Conservation (phyloP, 2,888 invertebrate species). For the Leptopterna dolabrata region DNA sequence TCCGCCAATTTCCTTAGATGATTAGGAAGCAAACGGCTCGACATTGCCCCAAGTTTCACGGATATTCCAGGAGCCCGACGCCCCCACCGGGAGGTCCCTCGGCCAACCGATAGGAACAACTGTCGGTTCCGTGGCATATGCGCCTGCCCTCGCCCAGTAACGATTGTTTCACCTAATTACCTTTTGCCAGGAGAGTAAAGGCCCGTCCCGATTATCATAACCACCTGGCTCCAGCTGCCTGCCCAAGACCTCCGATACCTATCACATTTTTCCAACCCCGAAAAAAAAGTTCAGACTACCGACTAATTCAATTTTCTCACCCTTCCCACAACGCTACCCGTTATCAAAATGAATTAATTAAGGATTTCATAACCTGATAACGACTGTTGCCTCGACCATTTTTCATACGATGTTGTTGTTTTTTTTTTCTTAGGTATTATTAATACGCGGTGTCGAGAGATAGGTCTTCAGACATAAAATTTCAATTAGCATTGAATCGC, state of each 20-base stretch:
- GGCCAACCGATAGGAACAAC: constrained; percentile 22
- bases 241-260: constrained; percentile 19
- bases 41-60: neutral
- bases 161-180: constrained; percentile 53
- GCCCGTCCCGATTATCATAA: constrained; percentile 50
- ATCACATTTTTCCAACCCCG: constrained; percentile 29
- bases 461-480: constrained; percentile 14
- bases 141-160: neutral
- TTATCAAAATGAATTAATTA: constrained; percentile 46
- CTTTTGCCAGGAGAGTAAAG: constrained; percentile 33
- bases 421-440: constrained; percentile 8
- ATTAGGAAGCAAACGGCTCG: too few relatives aligned
- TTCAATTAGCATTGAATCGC: constrained; percentile 39
- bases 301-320: constrained; percentile 37
- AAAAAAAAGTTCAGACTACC: neutral
- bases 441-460: constrained; percentile 33
- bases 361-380: constrained; percentile 33
- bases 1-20: too few relatives aligned
- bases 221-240: constrained; percentile 52
- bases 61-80: neutral
- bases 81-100: neutral
- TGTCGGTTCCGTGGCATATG: constrained; percentile 43
- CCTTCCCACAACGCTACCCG: constrained; percentile 5
- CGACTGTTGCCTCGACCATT: constrained; percentile 33
- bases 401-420: constrained; percentile 32